Percentiles rank a stretch among this genome's conserved stretches.
phyloP scores from a whole-genome alignment of 1,140 invertebrate species.

The Ips nitidus region DNA sequence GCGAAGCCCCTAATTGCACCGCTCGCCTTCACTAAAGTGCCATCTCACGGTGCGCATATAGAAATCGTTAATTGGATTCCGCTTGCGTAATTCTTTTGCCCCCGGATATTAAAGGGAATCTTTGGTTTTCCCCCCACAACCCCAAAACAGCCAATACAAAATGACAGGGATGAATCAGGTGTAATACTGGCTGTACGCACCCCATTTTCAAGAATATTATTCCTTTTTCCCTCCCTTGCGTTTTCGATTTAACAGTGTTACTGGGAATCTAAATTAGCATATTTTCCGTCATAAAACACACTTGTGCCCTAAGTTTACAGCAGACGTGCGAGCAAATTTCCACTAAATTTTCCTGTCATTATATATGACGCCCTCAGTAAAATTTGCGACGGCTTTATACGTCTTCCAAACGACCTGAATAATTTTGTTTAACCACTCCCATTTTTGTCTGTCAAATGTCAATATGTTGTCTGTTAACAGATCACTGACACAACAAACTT shows the following conservation, averaged over 20 bases:
- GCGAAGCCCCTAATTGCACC: slow-evolving; percentile 21
- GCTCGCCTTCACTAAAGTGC: slow-evolving; percentile 20
- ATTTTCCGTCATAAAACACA: slow-evolving; percentile 32
- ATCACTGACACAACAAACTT: no score
- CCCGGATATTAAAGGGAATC: no score
- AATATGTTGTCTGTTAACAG: no score
- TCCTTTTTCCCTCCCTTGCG: neutral
- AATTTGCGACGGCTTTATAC: slow-evolving; percentile 24
- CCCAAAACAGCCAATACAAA: no score
- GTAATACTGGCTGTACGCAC: no score
- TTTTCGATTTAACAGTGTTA: slow-evolving; percentile 31
- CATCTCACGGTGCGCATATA: slow-evolving; percentile 24
- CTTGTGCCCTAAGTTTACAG: slow-evolving; percentile 22
- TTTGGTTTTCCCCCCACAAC: neutral
- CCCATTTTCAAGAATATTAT: no score
- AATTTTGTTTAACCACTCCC: slow-evolving; percentile 17
- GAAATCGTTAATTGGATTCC: slow-evolving; percentile 24
- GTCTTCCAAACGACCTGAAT: slow-evolving; percentile 13
- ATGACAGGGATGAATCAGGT: no score
- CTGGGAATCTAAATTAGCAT: slow-evolving; percentile 33
- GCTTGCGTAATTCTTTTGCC: neutral
- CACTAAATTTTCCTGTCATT: slow-evolving; percentile 31
- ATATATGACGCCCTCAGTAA: slow-evolving; percentile 25
- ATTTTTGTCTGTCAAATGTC: no score
- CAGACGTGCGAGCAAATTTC: slow-evolving; percentile 29